Percentiles rank a stretch among this genome's conserved stretches.
phyloP scores from a whole-genome alignment of 2,113 vertebrate species.

The Nestor notabilis region DNA sequence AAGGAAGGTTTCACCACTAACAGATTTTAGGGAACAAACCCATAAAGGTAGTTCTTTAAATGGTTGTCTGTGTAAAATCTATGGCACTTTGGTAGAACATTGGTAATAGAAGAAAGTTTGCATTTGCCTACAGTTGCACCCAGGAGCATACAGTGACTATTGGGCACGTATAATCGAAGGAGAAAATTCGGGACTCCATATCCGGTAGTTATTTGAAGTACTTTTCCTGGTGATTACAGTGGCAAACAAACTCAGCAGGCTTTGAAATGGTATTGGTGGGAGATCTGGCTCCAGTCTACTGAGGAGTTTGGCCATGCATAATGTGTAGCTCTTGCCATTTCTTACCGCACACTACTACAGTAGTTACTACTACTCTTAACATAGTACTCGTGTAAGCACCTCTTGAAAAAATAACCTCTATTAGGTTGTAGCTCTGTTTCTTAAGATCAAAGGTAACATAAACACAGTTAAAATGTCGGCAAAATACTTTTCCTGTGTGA shows the following conservation, averaged over 20 bases:
- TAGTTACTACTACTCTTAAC: neutral
- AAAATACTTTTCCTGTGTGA: neutral
- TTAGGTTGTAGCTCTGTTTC: neutral
- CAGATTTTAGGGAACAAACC: neutral
- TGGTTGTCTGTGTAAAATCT: neutral
- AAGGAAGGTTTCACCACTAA: neutral
- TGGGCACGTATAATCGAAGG: neutral
- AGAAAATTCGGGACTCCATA: neutral
- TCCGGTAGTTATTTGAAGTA: neutral
- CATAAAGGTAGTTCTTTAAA: neutral
- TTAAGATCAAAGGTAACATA: neutral
- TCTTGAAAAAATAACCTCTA: neutral
- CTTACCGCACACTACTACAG: neutral
- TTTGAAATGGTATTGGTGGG: accelerated
- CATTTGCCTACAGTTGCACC: neutral
- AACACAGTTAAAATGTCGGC: neutral
- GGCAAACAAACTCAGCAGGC: neutral
- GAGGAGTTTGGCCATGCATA: neutral
- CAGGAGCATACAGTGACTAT: neutral
- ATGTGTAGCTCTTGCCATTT: neutral
- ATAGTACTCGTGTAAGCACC: neutral
- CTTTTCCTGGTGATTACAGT: neutral
- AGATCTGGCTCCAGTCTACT: neutral
- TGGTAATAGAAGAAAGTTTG: neutral
- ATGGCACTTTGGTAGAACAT: neutral